These are phyloP conservation scores for Sebastes steindachneri DNA, from an alignment of 2,797 vertebrate species.

Conservation along the genomic window DNA sequence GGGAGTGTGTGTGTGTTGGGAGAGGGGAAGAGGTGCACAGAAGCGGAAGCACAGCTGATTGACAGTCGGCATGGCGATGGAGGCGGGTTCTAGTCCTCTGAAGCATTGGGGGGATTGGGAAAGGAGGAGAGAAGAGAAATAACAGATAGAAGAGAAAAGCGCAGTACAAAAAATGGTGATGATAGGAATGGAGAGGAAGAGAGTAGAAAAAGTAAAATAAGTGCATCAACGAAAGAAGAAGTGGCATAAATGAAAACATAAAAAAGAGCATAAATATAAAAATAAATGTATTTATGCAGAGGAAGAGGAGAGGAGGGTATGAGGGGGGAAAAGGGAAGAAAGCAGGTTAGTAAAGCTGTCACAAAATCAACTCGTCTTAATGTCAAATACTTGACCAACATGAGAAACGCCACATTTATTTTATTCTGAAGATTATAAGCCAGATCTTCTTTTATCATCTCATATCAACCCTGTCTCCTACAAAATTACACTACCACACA, in stretches of 20 bases:
- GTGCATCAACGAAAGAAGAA: not conserved
- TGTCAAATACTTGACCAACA: conserved; percentile 31
- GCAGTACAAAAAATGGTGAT: not conserved
- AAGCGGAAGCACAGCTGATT: conserved; percentile 78
- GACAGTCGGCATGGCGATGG: conserved; percentile 68
- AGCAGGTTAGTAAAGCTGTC: conserved; percentile 78
- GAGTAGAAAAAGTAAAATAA: not conserved
- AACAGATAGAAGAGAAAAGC: not conserved
- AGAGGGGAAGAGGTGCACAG: conserved; percentile 55
- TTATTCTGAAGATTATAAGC: not conserved
- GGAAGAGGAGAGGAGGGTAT: conserved; percentile 8
- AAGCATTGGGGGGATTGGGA: conserved; percentile 46
- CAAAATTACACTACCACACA: no score
- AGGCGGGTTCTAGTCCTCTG: conserved; percentile 81
- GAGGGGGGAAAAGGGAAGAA: conserved; percentile 67
- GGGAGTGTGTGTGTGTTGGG: conserved; percentile 15
- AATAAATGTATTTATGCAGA: not conserved
- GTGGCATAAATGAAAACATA: not conserved
- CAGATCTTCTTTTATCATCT: not conserved
- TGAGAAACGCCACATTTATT: not conserved
- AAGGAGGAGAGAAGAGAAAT: not conserved
- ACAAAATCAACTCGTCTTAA: conserved; percentile 42
- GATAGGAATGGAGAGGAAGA: not conserved
- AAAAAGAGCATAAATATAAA: not conserved
- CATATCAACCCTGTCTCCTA: not conserved